Base-by-base conservation (phyloP, 2,888 invertebrate genomes). In the Thera britannica region DNA sequence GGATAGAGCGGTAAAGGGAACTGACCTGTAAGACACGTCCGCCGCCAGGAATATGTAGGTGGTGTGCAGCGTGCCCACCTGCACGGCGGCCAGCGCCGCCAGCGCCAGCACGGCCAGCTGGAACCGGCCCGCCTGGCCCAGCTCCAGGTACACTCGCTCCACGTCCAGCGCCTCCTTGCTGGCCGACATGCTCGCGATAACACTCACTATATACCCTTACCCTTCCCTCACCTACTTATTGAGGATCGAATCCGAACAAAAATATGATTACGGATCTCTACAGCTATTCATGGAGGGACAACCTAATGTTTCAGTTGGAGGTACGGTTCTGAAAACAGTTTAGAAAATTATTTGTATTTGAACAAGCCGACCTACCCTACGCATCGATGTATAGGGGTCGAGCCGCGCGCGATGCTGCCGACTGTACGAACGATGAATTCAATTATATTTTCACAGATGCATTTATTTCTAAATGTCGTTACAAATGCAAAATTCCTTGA, bases 31-130 rank as follows among this genome's bases (percentile, higher is more conserved):
- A 4, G 93, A 92, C 34, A 94, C 86, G 62, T 93, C 89, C 1
- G 91, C 95, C 0, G 95, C 94, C 2, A 95, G 90, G 86, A 95
- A 95, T 72, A 95, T 94, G 80, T 95, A 95, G 2, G 94, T 94
- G 71, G 95, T 90, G 73, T 94, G 94, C 76, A 94, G 92, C 75
- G 94, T 75, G 8, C 95, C 94, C 1, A 95, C 93, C 76, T 95
- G 93, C 58, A 94, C 79, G 2, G 94, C 90, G 0, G 90, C 94
- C 68, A 95, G 77, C 60, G 88, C 88, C 56, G 83, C 82, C 82
- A 90, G 72, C 73, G 72, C 79, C 72, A 86, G 87, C 71, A 83
- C 77, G 35, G 79, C 74, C 73, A 80, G 62, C 74, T 91, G 91
- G 83, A 89, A 92, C 60, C 82, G 78, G 2, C 90, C 89, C n/a